Evolutionary conservation across 2,113 vertebrate species (phyloP).

Genomic region (Leucosticte australis): DNA sequence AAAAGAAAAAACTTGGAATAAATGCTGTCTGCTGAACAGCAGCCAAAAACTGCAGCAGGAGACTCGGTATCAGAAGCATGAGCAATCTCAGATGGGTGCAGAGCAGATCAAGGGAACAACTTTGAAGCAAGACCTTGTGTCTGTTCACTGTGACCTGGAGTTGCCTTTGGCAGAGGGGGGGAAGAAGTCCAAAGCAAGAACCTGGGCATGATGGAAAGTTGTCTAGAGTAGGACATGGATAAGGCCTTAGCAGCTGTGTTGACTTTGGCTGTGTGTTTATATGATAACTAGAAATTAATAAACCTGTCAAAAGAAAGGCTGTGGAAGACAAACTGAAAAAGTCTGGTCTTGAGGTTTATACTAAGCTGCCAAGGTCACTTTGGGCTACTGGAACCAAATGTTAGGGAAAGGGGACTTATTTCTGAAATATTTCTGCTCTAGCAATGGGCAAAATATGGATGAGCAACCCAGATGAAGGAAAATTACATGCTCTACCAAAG

Average conservation of each 20-base stretch:
- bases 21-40: not conserved
- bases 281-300: not conserved
- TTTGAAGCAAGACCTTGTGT: not conserved
- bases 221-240: not conserved
- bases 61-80: rapidly evolving
- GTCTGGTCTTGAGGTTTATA: not conserved
- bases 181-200: not conserved
- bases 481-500: not conserved
- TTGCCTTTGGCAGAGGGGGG: not conserved
- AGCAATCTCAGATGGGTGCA: not conserved
- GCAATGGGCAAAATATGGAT: not conserved
- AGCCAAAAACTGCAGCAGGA: not conserved
- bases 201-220: not conserved
- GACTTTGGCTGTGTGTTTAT: not conserved
- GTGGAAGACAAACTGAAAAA: not conserved
- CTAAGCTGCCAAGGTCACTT: not conserved
- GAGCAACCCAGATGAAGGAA: not conserved
- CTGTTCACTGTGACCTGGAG: not conserved
- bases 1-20: not conserved
- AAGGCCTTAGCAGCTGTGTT: not conserved
- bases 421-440: not conserved
- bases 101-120: not conserved
- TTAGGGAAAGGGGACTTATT: not conserved
- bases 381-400: not conserved
- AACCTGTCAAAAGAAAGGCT: not conserved